Base-by-base conservation (phyloP, 2,113 vertebrate genomes). In the Lasiurus cinereus region DNA sequence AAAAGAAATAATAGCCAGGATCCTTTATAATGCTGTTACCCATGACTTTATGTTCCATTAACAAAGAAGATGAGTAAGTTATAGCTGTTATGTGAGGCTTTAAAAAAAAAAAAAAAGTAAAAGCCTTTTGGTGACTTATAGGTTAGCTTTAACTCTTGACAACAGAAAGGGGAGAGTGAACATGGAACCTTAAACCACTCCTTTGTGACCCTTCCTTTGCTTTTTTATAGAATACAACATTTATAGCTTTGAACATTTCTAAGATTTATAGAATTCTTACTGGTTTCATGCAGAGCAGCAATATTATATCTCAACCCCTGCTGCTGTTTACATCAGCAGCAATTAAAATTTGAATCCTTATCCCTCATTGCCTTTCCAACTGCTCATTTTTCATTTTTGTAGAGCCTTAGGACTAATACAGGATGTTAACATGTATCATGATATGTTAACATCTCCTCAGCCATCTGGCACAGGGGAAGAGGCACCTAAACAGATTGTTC, bases 301-400 rank as follows among this genome's bases (percentile, higher is more conserved):
- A 15, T 79, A 80, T 94, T 59, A 48, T 46, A 73, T 76, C 84
- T 33, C 64, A 94, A 31, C 64, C 86, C 94, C 95, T 96, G 93
- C 78, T 95, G 88, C 72, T 96, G 59, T 89, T 97, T 84, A 39
- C 93, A 92, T 94, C 76, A 95, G 74, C 73, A 95, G 86, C 96
- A 95, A 82, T 95, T 97, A 97, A 91, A 92, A 83, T 87, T 73
- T 93, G 86, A 93, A 89, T 95, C 94, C 70, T 94, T 69, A 94
- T 95, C 70, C 86, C 83, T 93, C 59, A 24, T 62, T 94, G 89
- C 95, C 84, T 96, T 72, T 94, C 67, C 84, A 80, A 24, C 84
- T 83, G 31, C 87, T 96, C 62, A 18, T 94, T 95, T 96, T 95
- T 96, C 94, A 97, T 96, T 95, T 95, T 91, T 90, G 64, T 80